Evolutionary conservation across 2,797 vertebrate genomes (phyloP).

Genomic region (Acropternis orthonyx): DNA sequence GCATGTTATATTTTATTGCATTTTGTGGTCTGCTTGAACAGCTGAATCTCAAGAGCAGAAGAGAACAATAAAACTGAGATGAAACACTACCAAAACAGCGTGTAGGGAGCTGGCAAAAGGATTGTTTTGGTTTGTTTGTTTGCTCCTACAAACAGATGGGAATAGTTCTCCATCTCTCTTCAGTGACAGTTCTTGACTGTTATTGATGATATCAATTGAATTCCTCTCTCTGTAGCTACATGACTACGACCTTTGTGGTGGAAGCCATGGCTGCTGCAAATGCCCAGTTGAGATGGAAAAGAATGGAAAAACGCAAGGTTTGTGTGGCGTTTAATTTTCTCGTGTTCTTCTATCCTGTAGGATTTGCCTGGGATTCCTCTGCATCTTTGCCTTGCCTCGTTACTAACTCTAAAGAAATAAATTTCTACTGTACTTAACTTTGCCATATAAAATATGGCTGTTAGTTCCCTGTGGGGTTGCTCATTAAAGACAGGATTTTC

Average conservation of each 20-base stretch:
- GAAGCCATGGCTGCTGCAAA: conserved; percentile 98
- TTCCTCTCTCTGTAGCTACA: conserved; percentile 80
- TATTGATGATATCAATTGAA: not conserved
- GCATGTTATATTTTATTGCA: not conserved
- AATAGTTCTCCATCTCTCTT: not conserved
- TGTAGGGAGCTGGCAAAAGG: not conserved
- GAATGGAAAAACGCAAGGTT: conserved; percentile 90
- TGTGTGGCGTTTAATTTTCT: not conserved
- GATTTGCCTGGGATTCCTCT: not conserved
- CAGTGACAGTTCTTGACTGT: not conserved
- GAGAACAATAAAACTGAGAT: not conserved
- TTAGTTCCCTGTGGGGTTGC: conserved; percentile 33
- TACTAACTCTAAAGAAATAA: conserved; percentile 36
- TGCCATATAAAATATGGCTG: conserved; percentile 11
- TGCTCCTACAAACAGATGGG: not conserved
- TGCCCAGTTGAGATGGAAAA: conserved; percentile 93
- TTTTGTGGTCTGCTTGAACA: not conserved
- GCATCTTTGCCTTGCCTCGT: not conserved
- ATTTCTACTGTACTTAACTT: conserved; percentile 44
- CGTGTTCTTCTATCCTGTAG: not conserved
- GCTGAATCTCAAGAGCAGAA: not conserved
- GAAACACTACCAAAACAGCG: not conserved
- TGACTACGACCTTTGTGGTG: conserved; percentile 97
- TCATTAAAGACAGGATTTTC: conserved; percentile 47
- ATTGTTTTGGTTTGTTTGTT: not conserved